Conservation (phyloP, 30 jellyfish, hydroid and myxozoan species). For the Aurelia aurita region DNA sequence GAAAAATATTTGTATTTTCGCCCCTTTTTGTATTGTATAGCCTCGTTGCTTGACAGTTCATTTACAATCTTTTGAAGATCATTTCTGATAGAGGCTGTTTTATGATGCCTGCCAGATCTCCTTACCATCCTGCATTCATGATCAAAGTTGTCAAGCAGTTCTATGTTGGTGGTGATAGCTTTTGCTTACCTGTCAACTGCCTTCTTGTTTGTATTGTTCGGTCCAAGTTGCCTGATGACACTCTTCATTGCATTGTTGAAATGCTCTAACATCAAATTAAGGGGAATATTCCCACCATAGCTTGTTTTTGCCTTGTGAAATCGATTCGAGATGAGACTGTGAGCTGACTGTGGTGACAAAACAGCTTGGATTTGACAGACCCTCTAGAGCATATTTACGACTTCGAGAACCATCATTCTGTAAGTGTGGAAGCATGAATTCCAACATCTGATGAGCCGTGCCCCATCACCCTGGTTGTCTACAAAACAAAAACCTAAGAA, state of each 20-base stretch:
- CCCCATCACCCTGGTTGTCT: constrained; percentile 16
- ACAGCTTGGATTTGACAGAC: not conserved
- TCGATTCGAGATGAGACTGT: constrained; percentile 18
- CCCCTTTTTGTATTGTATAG: too few species aligned
- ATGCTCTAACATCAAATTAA: constrained; percentile 19
- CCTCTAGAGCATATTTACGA: constrained; percentile 31
- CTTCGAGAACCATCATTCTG: constrained; percentile 22
- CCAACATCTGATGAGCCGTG: constrained; percentile 19
- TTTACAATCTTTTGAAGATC: too few species aligned
- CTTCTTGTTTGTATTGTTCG: constrained; percentile 10
- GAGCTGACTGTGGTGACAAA: constrained; percentile 29
- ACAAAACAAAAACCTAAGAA: too few species aligned
- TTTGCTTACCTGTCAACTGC: constrained; percentile 11
- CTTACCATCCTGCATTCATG: too few species aligned
- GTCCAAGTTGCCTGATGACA: constrained; percentile 25
- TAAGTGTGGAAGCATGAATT: constrained; percentile 34
- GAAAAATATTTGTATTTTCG: too few species aligned
- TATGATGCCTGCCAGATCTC: too few species aligned
- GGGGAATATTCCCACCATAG: constrained; percentile 28
- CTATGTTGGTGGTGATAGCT: too few species aligned
- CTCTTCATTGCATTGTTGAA: constrained; percentile 22
- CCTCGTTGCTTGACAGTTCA: too few species aligned
- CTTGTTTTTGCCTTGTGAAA: constrained; percentile 14
- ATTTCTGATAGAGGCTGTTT: too few species aligned
- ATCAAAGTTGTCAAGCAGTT: too few species aligned